phyloP scores from a whole-genome alignment of 2,113 vertebrate genomes.

The Sus scrofa region T2T-Sscrofa CM000812.6:190226001-190226500 shows the following conservation, averaged over 20 bases:
- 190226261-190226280: conserved; percentile 70
- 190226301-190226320: conserved; percentile 63
- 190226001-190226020: not conserved
- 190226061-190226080: not conserved
- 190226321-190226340: conserved; percentile 65
- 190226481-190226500: conserved; percentile 53
- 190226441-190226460: conserved; percentile 69
- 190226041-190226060: not conserved
- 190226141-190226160: conserved; percentile 56
- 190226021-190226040: conserved; percentile 4
- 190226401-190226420: conserved; percentile 70
- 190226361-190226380: conserved; percentile 66
- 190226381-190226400: conserved; percentile 65
- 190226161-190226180: conserved; percentile 54
- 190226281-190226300: conserved; percentile 45
- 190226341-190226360: conserved; percentile 55
- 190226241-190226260: conserved; percentile 69
- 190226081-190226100: not conserved
- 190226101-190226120: not conserved
- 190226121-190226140: not conserved
- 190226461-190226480: conserved; percentile 64
- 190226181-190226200: conserved; percentile 56
- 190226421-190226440: conserved; percentile 74
- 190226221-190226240: conserved; percentile 53
- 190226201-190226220: conserved; percentile 40